phyloP scores from a whole-genome alignment of 2,113 vertebrate genomes.

The Petroica traversi region DNA sequence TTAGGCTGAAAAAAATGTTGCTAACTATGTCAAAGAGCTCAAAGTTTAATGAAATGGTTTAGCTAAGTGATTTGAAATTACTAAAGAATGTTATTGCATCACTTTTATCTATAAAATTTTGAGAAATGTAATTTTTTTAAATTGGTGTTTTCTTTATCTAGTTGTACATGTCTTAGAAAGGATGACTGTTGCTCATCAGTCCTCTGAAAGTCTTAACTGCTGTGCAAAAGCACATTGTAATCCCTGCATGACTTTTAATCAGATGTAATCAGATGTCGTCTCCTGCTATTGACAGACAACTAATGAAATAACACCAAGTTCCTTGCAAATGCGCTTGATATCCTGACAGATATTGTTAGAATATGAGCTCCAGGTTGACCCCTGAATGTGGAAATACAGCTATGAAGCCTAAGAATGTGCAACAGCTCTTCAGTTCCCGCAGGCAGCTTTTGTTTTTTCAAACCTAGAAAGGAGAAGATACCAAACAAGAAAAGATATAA shows the following conservation, averaged over 20 bases:
- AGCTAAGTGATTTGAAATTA: neutral
- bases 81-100: neutral
- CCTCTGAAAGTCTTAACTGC: neutral
- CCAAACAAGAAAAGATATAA: neutral
- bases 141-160: neutral
- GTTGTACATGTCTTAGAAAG: neutral
- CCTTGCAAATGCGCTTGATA: neutral
- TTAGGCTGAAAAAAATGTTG: neutral
- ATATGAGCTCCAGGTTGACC: neutral
- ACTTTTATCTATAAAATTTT: neutral
- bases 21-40: neutral
- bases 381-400: neutral
- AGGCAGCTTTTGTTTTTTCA: neutral
- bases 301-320: neutral
- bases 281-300: neutral
- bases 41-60: neutral
- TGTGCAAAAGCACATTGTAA: neutral
- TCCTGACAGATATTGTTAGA: neutral
- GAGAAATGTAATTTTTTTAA: neutral
- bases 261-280: neutral
- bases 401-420: neutral
- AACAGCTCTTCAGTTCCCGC: neutral
- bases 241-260: neutral
- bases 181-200: neutral
- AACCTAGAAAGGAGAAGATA: neutral